phyloP scores from a whole-genome alignment of 2,113 vertebrate species.

The Phycodurus eques region DNA sequence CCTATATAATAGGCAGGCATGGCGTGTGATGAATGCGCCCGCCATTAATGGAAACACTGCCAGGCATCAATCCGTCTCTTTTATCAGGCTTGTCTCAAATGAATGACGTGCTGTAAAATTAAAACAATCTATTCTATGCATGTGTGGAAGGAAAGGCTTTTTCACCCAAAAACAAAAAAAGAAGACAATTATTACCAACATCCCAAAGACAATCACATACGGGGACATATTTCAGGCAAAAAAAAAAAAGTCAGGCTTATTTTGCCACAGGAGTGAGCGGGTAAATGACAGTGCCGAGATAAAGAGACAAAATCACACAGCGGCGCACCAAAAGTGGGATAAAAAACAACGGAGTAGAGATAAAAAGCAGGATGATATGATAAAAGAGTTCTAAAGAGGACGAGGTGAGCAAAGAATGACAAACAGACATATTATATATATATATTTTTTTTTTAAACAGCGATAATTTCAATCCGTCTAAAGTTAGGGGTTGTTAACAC shows the following conservation, averaged over 20 bases:
- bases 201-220: constrained; percentile 44
- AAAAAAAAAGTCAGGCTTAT: constrained; percentile 46
- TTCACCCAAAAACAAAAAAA: constrained; percentile 6
- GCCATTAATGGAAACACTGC: constrained; percentile 75
- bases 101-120: constrained; percentile 71
- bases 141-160: constrained; percentile 37
- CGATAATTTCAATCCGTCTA: neutral
- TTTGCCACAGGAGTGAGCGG: constrained; percentile 25
- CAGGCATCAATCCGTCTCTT: constrained; percentile 76
- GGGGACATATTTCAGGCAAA: constrained; percentile 47
- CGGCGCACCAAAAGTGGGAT: constrained; percentile 20
- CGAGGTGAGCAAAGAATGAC: constrained; percentile 40
- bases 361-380: constrained; percentile 21
- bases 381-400: constrained; percentile 37
- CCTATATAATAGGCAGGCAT: constrained; percentile 67
- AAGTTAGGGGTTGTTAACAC: neutral
- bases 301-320: constrained; percentile 43
- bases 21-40: constrained; percentile 74
- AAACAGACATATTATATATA: constrained; percentile 23
- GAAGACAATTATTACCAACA: constrained; percentile 38
- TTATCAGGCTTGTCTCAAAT: constrained; percentile 73
- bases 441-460: neutral
- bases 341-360: constrained; percentile 30
- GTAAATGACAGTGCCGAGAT: constrained; percentile 39
- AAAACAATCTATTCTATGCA: constrained; percentile 71